These are phyloP conservation scores for Smithornis capensis DNA, from an alignment of 2,113 vertebrate genomes.

Conservation along the genomic window DNA sequence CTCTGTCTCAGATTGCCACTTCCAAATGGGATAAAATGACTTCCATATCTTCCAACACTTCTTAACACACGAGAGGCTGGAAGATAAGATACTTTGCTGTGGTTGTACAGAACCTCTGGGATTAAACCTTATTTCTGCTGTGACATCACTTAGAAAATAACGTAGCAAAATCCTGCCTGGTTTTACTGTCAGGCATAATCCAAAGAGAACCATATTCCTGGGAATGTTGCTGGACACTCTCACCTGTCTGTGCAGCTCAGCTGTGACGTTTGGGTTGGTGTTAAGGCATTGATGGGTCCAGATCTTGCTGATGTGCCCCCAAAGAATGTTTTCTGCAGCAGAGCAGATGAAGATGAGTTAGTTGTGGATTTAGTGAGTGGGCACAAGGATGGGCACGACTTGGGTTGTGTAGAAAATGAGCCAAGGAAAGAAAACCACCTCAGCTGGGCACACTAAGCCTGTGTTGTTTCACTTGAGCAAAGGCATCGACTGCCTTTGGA, in stretches of 20 bases:
- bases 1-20: not conserved
- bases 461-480: not conserved
- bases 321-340: accelerated
- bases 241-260: not conserved
- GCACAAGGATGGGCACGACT: not conserved
- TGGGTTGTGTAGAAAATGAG: not conserved
- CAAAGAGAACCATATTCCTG: not conserved
- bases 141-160: not conserved
- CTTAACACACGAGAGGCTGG: not conserved
- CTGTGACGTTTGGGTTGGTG: not conserved
- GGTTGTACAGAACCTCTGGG: not conserved
- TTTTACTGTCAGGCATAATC: not conserved
- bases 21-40: not conserved
- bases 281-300: not conserved
- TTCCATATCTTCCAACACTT: not conserved
- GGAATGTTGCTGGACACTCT: not conserved
- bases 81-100: not conserved
- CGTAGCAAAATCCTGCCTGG: not conserved
- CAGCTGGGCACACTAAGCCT: not conserved
- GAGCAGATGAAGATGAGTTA: not conserved
- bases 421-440: not conserved
- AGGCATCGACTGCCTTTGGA: not conserved
- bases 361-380: not conserved
- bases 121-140: not conserved
- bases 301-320: not conserved